Evolutionary conservation across 2,113 vertebrate species (phyloP), one percentile per base, ranked within the genome.

Genomic region (Mustelus asterias): DNA sequence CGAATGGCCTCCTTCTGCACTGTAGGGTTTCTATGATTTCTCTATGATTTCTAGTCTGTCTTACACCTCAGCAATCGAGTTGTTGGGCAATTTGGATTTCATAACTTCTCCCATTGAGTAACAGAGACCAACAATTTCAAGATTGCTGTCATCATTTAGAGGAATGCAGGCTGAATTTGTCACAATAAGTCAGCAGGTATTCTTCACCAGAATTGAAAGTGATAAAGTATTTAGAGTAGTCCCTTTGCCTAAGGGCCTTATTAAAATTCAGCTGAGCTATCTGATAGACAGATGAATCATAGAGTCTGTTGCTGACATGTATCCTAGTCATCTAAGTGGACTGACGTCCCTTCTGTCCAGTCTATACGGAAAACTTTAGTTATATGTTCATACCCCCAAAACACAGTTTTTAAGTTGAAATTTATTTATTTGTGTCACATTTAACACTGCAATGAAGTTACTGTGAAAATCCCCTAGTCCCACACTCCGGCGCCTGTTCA

Each of bases 11-110:
- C n/a, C n/a, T n/a, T n/a, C n/a, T n/a, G n/a, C n/a, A n/a, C n/a
- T n/a, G n/a, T n/a, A n/a, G n/a, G n/a, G n/a, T n/a, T n/a, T n/a
- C n/a, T n/a, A n/a, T n/a, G n/a, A n/a, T n/a, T n/a, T n/a, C n/a
- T n/a, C n/a, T n/a, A n/a, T n/a, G n/a, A n/a, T n/a, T n/a, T n/a
- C n/a, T 76, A 72, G 29, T 72, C 41, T 54, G 24, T 29, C 13
- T 9, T 72, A 33, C 11, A 29, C 26, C 69, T 70, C 65, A 54
- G 22, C 44, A 95, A 44, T 95, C 44, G 69, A 72, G 94, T 14
- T 72, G 67, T 95, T 95, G 69, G 48, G 94, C 69, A 95, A 95
- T 95, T 7, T 76, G 94, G 26, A 41, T 95, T 95, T 95, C 37
- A 72, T 54, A 72, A 72, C 67, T 13, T 44, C 44, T 95, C 94